Percentiles rank a stretch among this genome's conserved stretches.
phyloP scores from a whole-genome alignment of 2,113 vertebrate species.

The Notiomystis cincta region DNA sequence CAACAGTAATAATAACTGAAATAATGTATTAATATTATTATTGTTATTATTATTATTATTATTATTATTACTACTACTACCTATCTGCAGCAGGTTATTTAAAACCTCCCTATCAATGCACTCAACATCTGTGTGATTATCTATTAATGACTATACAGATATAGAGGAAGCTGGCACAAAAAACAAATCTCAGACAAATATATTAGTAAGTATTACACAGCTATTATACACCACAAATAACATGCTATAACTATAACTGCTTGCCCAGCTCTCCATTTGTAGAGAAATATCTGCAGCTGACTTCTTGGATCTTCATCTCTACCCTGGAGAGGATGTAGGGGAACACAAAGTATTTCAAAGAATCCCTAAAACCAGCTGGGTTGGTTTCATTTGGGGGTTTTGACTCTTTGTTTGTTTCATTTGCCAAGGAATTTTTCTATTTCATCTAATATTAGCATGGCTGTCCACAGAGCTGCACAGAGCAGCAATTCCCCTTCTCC shows the following conservation, averaged over 20 bases:
- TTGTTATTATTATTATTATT: neutral
- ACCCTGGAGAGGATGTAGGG: neutral
- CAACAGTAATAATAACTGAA: neutral
- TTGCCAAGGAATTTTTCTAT: neutral
- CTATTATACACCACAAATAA: neutral
- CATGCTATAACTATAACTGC: neutral
- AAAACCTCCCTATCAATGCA: neutral
- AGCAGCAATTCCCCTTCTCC: neutral
- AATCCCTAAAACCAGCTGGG: neutral
- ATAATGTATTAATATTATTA: neutral
- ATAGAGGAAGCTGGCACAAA: neutral
- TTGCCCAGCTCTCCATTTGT: neutral
- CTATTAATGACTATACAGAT: neutral
- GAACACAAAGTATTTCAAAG: neutral
- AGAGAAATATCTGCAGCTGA: neutral
- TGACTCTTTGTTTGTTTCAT: neutral
- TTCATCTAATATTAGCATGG: neutral
- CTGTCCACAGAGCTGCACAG: neutral
- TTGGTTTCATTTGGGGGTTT: neutral
- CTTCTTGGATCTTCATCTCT: neutral
- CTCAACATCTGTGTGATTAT: neutral
- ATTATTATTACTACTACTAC: neutral
- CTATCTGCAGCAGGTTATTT: neutral
- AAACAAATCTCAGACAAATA: neutral
- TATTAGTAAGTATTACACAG: neutral